Conservation (phyloP, 2,113 vertebrate genomes). For the Chaenocephalus aceratus region DNA sequence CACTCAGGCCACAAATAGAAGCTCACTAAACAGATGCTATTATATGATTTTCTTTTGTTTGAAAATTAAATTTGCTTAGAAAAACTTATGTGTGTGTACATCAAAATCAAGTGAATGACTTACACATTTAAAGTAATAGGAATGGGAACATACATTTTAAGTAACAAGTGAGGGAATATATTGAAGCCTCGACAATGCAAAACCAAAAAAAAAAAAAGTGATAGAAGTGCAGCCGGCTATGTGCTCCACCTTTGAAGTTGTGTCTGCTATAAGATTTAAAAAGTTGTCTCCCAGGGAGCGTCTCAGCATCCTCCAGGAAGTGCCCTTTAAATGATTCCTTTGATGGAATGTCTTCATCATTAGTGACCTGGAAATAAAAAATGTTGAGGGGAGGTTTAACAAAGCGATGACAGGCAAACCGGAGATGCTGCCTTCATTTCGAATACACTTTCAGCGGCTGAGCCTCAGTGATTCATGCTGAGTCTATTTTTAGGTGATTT, state of each 20-base stretch:
- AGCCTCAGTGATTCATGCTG: not conserved
- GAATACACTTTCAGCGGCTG: constrained; percentile 29
- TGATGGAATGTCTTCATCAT: constrained; percentile 68
- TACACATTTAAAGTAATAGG: not conserved
- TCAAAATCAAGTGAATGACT: not conserved
- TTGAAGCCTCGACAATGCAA: not conserved
- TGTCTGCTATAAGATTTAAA: constrained; percentile 30
- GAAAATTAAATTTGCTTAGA: not conserved
- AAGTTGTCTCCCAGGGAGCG: constrained; percentile 33
- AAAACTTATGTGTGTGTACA: no score
- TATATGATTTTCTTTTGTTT: not conserved
- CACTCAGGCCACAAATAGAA: constrained; percentile 9
- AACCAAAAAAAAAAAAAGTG: not conserved
- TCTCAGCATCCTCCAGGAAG: constrained; percentile 29
- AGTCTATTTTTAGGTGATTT: not conserved
- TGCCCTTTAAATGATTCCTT: constrained; percentile 68
- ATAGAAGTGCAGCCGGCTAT: constrained; percentile 4
- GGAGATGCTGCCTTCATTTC: not conserved
- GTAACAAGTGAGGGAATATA: not conserved
- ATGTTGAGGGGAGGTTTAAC: not conserved
- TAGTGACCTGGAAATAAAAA: constrained; percentile 49
- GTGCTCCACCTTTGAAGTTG: constrained; percentile 40
- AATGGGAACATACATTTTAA: not conserved
- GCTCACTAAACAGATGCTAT: not conserved
- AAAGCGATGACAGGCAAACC: constrained; percentile 31